These are phyloP conservation scores for Epinephelus cyanopodus DNA, from an alignment of 2,113 vertebrate genomes.

Conservation along the genomic window DNA sequence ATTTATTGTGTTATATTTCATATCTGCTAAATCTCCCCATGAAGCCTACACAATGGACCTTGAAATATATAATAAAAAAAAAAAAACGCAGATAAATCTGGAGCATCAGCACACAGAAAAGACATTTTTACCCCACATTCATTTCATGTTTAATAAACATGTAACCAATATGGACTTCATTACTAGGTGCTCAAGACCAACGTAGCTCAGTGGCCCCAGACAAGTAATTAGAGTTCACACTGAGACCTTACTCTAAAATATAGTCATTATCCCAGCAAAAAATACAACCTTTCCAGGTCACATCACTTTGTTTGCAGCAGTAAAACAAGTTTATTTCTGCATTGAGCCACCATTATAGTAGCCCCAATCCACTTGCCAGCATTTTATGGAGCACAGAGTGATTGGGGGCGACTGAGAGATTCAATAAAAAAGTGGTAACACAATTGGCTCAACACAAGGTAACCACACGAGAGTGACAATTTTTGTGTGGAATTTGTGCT, in stretches of 20 bases:
- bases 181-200: slow-evolving; percentile 71
- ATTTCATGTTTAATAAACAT: slow-evolving; percentile 68
- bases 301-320: slow-evolving; percentile 94
- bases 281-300: slow-evolving; percentile 97
- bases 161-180: slow-evolving; percentile 71
- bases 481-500: slow-evolving; percentile 49
- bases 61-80: background rate
- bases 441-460: slow-evolving; percentile 63
- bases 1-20: too few relatives aligned
- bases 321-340: slow-evolving; percentile 98
- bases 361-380: slow-evolving; percentile 93
- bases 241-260: slow-evolving; percentile 84
- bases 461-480: slow-evolving; percentile 41
- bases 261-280: slow-evolving; percentile 91
- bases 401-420: slow-evolving; percentile 90
- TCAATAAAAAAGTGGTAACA: slow-evolving; percentile 89
- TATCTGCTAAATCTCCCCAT: too few relatives aligned
- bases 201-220: slow-evolving; percentile 71
- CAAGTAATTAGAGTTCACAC: slow-evolving; percentile 82
- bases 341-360: slow-evolving; percentile 92
- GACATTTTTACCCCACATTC: slow-evolving; percentile 37
- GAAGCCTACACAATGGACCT: too few relatives aligned
- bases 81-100: background rate
- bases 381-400: slow-evolving; percentile 95
- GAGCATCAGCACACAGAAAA: background rate